Base-by-base conservation (phyloP, 2,888 invertebrate species). In the Caenorhabditis sp. region DNA sequence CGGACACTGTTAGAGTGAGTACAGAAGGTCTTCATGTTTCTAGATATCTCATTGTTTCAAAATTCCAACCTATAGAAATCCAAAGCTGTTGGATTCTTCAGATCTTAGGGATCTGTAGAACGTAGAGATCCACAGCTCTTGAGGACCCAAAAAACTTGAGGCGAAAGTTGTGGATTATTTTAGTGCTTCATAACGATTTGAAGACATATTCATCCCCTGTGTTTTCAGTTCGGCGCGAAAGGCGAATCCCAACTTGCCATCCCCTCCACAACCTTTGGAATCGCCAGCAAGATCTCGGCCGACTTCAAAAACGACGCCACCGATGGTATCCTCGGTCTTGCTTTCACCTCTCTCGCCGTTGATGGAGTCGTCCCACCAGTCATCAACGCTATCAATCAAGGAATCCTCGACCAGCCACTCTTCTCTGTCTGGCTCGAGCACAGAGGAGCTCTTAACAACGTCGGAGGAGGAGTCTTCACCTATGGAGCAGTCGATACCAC, bases 351-450 rank as follows among this genome's bases (percentile, higher is more conserved):
- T 28, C 97, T 99, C 91, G 94, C 98, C 0, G 97, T 98, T 82
- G 97, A 97, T 93, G 95, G 95, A 77, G 97, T 98, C 68, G 94
- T 94, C 59, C 97, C 98, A 0, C 96, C 97, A 68, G 97, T 98
- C 93, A 95, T 97, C 93, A 95, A 95, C 92, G 96, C 98, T 96
- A 94, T 96, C 83, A 94, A 94, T 63, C 97, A 98, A 93, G 72
- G 88, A 31, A 83, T 88, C 26, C 85, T 89, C 31, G 87, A 88
- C 82, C 82, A 82, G 73, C 87, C 88, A 22, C 82, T 89, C 49
- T 89, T 89, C 86, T 88, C 86, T 59, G 89, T 88, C 72, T 89
- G 81, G 76, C 82, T 89, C 12, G 84, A 87, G 85, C 87, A 87
- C 72, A 80, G 86, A 74, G 87, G 88, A 19, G 24, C 61, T 35